Evolutionary conservation across 2,797 vertebrate genomes (phyloP).

Genomic region (Falco rusticolus): DNA sequence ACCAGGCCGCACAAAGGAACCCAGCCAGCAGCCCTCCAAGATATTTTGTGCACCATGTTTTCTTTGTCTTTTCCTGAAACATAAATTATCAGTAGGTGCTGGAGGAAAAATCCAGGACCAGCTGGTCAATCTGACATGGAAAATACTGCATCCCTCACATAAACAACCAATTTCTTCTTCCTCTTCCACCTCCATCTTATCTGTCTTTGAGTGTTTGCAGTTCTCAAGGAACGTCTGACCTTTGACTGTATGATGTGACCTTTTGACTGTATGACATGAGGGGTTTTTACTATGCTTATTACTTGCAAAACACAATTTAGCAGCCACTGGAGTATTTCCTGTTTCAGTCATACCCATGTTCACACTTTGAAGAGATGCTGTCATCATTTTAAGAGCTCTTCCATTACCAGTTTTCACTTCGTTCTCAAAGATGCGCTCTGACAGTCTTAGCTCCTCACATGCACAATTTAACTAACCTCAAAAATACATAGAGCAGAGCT

Average conservation of each 20-base stretch:
- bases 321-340: neutral
- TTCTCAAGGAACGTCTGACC: neutral
- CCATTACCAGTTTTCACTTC: neutral
- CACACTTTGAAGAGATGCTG: neutral
- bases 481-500: neutral
- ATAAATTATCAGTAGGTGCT: neutral
- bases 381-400: neutral
- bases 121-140: neutral
- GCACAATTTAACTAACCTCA: neutral
- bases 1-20: neutral
- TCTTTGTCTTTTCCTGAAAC: neutral
- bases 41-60: neutral
- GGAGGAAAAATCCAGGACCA: neutral
- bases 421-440: neutral
- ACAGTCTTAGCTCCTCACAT: neutral
- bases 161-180: neutral
- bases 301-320: neutral
- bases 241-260: neutral
- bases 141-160: neutral
- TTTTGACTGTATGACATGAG: neutral
- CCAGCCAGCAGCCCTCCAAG: neutral
- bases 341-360: neutral
- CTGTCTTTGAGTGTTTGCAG: neutral
- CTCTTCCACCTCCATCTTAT: neutral
- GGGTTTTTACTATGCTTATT: neutral